These are phyloP conservation scores for Diarsia rubi DNA, from an alignment of 2,888 invertebrate species.

Conservation along the genomic window DNA sequence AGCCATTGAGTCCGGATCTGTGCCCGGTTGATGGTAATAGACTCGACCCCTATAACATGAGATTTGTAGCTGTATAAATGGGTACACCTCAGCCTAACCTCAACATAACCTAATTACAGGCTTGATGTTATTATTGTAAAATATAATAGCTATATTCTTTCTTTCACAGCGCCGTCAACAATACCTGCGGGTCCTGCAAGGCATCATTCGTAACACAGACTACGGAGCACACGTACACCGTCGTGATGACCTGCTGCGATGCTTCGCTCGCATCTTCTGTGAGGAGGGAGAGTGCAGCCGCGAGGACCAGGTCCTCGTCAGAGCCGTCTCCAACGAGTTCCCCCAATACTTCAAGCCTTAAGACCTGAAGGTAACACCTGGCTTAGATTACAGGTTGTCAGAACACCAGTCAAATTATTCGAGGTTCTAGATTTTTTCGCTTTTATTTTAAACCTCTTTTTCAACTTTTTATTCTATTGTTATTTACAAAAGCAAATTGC, in stretches of 20 bases:
- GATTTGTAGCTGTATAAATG: too few relatives aligned
- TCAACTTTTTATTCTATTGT: constrained; percentile 4
- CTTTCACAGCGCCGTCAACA: constrained; percentile 92
- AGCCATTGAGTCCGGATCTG: too few relatives aligned
- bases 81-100: too few relatives aligned
- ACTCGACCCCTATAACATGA: too few relatives aligned
- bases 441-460: constrained; percentile 3
- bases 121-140: too few relatives aligned
- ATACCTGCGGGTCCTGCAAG: constrained; percentile 95
- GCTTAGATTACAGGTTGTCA: constrained; percentile 49
- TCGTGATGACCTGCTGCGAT: constrained; percentile 95
- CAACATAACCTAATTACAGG: too few relatives aligned
- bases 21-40: too few relatives aligned
- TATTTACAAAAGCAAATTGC: constrained; percentile 12
- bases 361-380: constrained; percentile 60
- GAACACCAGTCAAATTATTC: constrained; percentile 7
- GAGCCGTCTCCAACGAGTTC: constrained; percentile 96
- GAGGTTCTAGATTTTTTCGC: neutral
- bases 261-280: constrained; percentile 96
- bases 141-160: neutral
- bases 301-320: constrained; percentile 94
- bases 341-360: constrained; percentile 94
- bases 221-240: constrained; percentile 95
- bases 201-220: constrained; percentile 95
- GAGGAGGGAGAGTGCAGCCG: constrained; percentile 94